phyloP scores from a whole-genome alignment of 2,888 invertebrate species.

The Barypeithes pellucidus region DNA sequence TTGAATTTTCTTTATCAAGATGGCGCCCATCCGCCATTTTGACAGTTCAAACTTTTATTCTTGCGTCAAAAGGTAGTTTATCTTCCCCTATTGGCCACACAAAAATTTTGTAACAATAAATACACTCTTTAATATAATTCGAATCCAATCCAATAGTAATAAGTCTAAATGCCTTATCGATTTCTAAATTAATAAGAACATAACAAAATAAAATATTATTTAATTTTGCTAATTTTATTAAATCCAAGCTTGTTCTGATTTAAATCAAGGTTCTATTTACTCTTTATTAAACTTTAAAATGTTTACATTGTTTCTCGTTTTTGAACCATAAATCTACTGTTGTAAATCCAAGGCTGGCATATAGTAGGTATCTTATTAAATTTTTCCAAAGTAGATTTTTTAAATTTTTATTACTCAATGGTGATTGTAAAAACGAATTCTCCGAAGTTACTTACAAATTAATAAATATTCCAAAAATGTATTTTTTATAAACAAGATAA shows the following conservation, averaged over 20 bases:
- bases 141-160: neutral
- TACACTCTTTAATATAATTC: too few relatives aligned
- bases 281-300: conserved; percentile 5
- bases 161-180: neutral
- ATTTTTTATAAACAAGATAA: too few relatives aligned
- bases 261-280: conserved; percentile 20
- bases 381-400: neutral
- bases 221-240: conserved; percentile 18
- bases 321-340: conserved; percentile 9
- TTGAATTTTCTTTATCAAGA: too few relatives aligned
- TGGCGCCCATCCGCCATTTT: too few relatives aligned
- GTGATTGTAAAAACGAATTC: neutral
- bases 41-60: too few relatives aligned
- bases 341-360: neutral
- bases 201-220: conserved; percentile 3
- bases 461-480: too few relatives aligned
- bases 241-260: neutral
- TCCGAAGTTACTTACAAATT: too few relatives aligned
- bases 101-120: too few relatives aligned
- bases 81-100: too few relatives aligned
- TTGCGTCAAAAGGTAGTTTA: too few relatives aligned
- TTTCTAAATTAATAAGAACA: neutral
- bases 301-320: conserved; percentile 16
- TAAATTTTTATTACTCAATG: neutral
- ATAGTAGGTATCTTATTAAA: conserved; percentile 13